Evolutionary conservation across 2,113 vertebrate genomes (phyloP).

Genomic region (Sinocyclocheilus grahami): DNA sequence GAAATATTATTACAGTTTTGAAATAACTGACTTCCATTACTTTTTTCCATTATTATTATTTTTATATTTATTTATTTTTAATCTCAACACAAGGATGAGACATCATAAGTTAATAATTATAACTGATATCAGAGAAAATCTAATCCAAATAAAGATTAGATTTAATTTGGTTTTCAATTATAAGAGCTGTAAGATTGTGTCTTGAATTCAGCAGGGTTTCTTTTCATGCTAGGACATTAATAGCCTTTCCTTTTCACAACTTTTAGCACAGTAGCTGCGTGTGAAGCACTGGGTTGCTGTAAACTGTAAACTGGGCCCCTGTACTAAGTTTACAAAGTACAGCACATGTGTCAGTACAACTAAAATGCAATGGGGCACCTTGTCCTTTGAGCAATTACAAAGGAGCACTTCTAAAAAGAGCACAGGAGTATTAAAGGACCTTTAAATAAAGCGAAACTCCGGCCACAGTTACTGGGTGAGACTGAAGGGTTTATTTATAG

Average conservation of each 20-base stretch:
- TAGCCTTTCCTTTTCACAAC: not conserved
- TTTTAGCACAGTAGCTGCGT: not conserved
- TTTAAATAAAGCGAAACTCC: conserved; percentile 8
- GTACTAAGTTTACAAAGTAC: not conserved
- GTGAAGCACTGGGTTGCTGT: not conserved
- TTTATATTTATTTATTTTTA: too few species aligned
- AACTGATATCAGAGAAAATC: not conserved
- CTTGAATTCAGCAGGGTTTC: not conserved
- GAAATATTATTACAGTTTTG: too few species aligned
- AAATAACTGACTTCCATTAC: too few species aligned
- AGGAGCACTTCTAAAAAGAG: conserved; percentile 6
- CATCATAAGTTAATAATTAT: not conserved
- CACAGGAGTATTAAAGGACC: not conserved
- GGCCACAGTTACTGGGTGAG: not conserved
- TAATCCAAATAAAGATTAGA: not conserved
- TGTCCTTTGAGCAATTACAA: not conserved
- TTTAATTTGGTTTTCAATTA: conserved; percentile 19
- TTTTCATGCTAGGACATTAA: not conserved
- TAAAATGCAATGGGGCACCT: not conserved
- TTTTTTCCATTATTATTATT: too few species aligned
- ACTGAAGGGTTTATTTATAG: conserved; percentile 37
- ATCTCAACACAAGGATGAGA: not conserved
- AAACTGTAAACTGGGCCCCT: not conserved
- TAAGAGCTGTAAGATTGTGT: not conserved
- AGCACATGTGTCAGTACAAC: not conserved